Conservation (phyloP, 2,113 vertebrate species). For the Podocnemis expansa region DNA sequence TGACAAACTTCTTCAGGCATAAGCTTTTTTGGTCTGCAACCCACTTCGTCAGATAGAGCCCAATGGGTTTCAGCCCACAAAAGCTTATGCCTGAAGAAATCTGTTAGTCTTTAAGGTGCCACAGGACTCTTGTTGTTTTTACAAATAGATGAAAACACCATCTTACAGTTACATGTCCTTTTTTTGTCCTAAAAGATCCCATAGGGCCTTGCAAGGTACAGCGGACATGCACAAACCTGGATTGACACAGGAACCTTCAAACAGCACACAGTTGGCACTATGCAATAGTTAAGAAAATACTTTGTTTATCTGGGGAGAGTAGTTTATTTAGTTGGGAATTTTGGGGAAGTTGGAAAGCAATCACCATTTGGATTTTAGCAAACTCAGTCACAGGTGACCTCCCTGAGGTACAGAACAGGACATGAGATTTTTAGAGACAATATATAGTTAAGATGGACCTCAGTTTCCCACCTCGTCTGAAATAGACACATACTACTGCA, state of each 20-base stretch:
- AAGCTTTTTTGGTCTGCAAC: no score
- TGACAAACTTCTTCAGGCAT: no score
- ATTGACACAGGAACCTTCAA: not conserved
- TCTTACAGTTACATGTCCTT: not conserved
- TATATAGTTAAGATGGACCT: not conserved
- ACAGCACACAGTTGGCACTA: not conserved
- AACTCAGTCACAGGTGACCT: not conserved
- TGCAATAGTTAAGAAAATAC: not conserved
- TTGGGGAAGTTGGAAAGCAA: not conserved
- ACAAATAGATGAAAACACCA: not conserved
- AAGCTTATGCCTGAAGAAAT: no score
- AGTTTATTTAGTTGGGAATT: not conserved
- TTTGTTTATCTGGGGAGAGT: no score
- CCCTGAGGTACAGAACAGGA: not conserved
- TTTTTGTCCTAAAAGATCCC: not conserved
- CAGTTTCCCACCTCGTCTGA: not conserved
- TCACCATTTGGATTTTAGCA: not conserved
- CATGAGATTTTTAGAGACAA: not conserved
- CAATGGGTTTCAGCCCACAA: no score
- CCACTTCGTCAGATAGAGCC: no score
- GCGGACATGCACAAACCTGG: not conserved
- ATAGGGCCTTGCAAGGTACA: not conserved
- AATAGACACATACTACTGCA: not conserved
- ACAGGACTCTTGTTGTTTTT: no score
- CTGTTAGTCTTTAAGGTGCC: no score